Percentiles rank a stretch among this genome's conserved stretches.
phyloP scores from a whole-genome alignment of 30 jellyfish, hydroid and myxozoan species.

The Aurelia coerulea region DNA sequence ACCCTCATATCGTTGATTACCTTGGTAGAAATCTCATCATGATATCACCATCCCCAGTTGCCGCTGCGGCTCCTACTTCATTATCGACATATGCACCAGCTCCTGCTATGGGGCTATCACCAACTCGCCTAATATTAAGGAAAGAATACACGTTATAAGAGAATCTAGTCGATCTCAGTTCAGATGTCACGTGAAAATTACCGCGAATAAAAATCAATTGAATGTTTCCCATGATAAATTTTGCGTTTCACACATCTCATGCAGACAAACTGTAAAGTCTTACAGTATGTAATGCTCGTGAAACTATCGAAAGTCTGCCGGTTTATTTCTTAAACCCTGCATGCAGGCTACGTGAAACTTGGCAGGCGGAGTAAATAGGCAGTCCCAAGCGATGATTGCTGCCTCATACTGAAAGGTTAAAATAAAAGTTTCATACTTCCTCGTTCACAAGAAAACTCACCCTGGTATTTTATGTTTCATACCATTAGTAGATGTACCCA shows the following conservation, averaged over 20 bases:
- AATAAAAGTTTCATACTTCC: background rate
- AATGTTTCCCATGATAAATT: too few species aligned
- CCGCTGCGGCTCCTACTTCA: constrained; percentile 97
- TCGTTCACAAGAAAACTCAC: constrained; percentile 12
- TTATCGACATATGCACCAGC: constrained; percentile 96
- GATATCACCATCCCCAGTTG: constrained; percentile 96
- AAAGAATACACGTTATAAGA: background rate
- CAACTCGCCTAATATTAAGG: constrained; percentile 79
- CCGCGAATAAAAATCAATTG: too few species aligned
- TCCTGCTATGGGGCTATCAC: constrained; percentile 95
- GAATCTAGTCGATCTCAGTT: too few species aligned
- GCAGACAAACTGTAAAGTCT: too few species aligned
- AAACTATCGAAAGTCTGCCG: too few species aligned
- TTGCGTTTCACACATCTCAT: too few species aligned
- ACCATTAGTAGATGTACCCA: constrained; percentile 94
- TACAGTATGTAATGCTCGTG: too few species aligned
- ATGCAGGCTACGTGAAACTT: too few species aligned
- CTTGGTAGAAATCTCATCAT: constrained; percentile 92
- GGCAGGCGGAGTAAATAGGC: too few species aligned
- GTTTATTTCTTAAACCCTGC: too few species aligned
- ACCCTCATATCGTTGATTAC: background rate
- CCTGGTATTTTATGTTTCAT: constrained; percentile 85
- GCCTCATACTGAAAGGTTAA: background rate
- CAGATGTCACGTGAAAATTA: too few species aligned
- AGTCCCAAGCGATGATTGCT: too few species aligned